Conservation (phyloP, 2,113 vertebrate species). For the Catagonus wagneri region DNA sequence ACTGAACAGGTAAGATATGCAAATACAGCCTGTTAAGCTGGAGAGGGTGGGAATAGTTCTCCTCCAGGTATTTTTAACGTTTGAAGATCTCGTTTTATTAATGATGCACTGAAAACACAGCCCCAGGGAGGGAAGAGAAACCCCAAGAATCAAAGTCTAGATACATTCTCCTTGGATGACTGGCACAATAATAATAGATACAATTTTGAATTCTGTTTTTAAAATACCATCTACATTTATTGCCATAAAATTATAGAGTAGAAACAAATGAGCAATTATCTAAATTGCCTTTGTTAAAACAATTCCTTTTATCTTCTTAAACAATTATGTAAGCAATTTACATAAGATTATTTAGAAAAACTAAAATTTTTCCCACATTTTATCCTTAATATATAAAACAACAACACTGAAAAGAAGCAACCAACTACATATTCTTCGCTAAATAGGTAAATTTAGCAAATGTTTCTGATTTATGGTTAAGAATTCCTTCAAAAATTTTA, state of each 20-base stretch:
- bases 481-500: neutral
- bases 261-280: neutral
- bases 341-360: neutral
- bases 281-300: neutral
- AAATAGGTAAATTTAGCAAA: neutral
- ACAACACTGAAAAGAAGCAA: neutral
- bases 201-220: neutral
- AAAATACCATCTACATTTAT: neutral
- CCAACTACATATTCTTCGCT: neutral
- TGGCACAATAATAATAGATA: neutral
- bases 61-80: neutral
- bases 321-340: neutral
- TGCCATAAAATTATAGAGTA: neutral
- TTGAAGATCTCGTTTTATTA: neutral
- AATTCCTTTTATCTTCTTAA: neutral
- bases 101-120: neutral
- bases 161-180: neutral
- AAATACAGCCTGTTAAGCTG: neutral
- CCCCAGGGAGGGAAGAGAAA: neutral
- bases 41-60: neutral
- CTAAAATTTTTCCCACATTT: neutral
- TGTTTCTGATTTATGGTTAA: neutral
- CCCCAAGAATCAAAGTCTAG: accelerated
- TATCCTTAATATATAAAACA: neutral
- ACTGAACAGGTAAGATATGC: neutral